Conservation (phyloP, 2,888 invertebrate species). For the Cinara cedri region DNA sequence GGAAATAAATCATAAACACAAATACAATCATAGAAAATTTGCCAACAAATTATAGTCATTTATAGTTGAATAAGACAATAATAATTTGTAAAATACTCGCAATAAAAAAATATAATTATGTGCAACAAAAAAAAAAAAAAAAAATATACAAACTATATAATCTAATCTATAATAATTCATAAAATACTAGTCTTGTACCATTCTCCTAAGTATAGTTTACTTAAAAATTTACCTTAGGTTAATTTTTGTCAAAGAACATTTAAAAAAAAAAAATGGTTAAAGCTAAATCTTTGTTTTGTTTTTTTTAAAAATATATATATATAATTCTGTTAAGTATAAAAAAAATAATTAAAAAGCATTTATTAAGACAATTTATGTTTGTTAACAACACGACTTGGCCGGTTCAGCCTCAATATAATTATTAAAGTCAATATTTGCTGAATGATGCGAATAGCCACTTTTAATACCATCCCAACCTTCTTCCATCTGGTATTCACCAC, state of each 20-base stretch:
- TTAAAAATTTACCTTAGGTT: constrained; percentile 20
- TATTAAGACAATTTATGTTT: constrained; percentile 1
- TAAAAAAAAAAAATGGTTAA: constrained; percentile 13
- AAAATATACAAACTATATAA: constrained; percentile 1
- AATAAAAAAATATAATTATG: constrained; percentile 52
- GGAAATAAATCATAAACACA: constrained; percentile 66
- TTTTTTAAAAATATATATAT: constrained; percentile 23
- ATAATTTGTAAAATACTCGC: constrained; percentile 23
- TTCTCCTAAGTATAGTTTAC: constrained; percentile 44
- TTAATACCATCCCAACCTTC: constrained; percentile 98
- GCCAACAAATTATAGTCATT: constrained; percentile 26
- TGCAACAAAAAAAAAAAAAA: constrained; percentile 40
- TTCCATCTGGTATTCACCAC: constrained; percentile 89
- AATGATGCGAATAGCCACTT: constrained; percentile 84
- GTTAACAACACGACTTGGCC: constrained; percentile 82
- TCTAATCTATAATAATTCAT: constrained; percentile 38
- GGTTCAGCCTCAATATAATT: constrained; percentile 76
- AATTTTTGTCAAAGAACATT: constrained; percentile 44
- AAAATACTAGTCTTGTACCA: constrained; percentile 51
- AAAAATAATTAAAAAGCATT: constrained; percentile 20
- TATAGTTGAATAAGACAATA: constrained; percentile 13
- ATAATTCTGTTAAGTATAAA: neutral
- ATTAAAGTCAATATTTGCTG: constrained; percentile 64
- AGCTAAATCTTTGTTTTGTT: constrained; percentile 33
- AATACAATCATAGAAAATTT: neutral